Evolutionary conservation across 2,113 vertebrate species (phyloP).

Genomic region (Chelonoidis abingdonii): DNA sequence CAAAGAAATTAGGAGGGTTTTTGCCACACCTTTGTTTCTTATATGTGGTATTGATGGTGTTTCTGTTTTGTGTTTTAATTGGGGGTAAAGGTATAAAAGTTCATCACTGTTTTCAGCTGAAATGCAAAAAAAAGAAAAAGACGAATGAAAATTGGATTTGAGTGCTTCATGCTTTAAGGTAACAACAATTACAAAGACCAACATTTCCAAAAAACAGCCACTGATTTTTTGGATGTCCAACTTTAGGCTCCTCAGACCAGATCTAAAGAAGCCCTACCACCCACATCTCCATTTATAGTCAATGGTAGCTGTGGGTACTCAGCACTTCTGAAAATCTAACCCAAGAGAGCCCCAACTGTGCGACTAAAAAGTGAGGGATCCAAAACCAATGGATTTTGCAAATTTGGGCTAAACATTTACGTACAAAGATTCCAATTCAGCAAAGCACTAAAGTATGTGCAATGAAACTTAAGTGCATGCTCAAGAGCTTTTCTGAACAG

Average conservation of each 20-base stretch:
- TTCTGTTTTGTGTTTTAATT: not conserved
- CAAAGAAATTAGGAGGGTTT: not conserved
- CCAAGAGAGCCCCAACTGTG: not conserved
- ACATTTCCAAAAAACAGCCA: not conserved
- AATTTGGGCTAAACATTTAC: not conserved
- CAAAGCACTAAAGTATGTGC: not conserved
- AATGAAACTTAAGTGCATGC: not conserved
- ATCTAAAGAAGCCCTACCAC: not conserved
- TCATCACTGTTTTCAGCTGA: not conserved
- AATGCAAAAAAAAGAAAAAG: not conserved
- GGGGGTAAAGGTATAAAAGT: not conserved
- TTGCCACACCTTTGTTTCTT: not conserved
- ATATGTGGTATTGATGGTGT: not conserved
- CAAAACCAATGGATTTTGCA: not conserved
- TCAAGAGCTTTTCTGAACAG: not conserved
- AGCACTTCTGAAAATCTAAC: not conserved
- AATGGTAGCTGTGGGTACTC: not conserved
- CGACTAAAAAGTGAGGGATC: not conserved
- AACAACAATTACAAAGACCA: too few relatives aligned
- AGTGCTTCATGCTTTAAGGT: not conserved
- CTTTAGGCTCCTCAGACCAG: rapidly evolving
- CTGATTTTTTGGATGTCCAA: not conserved
- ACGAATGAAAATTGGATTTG: not conserved
- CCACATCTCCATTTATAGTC: not conserved
- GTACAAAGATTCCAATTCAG: not conserved